Conservation (phyloP, 1,140 invertebrate genomes). For the Hylyphantes graminicola region DNA sequence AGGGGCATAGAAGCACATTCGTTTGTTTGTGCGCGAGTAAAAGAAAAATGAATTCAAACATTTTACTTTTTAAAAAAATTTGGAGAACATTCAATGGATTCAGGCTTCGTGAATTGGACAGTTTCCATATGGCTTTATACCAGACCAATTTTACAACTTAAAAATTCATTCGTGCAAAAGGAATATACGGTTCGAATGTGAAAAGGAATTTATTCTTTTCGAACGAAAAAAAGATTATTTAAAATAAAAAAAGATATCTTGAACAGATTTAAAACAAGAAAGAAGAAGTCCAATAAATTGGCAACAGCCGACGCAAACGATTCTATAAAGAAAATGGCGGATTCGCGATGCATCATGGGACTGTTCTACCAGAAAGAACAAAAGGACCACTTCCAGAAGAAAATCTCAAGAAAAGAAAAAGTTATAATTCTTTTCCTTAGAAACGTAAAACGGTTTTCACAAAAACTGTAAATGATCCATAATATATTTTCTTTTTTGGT, state of each 20-base stretch:
- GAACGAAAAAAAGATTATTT: constrained; percentile 1
- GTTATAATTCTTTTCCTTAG: constrained; percentile 36
- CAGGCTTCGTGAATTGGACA: constrained; percentile 21
- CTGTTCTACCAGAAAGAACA: constrained; percentile 39
- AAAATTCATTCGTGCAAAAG: constrained; percentile 22
- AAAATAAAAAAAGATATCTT: constrained; percentile 18
- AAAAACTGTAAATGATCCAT: constrained; percentile 55
- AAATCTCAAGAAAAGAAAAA: constrained; percentile 14
- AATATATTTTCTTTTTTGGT: constrained; percentile 33
- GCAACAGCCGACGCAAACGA: constrained; percentile 51
- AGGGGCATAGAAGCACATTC: constrained; percentile 1
- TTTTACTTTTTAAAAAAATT: constrained; percentile 3
- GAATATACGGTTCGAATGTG: constrained; percentile 17
- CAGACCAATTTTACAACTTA: constrained; percentile 46
- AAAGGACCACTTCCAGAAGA: constrained; percentile 34
- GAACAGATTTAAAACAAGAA: constrained; percentile 32
- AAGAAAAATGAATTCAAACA: constrained; percentile 13
- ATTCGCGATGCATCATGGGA: constrained; percentile 51
- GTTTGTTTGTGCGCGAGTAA: constrained; percentile 17
- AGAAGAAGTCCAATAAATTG: constrained; percentile 51
- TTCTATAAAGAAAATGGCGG: constrained; percentile 54
- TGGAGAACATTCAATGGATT: neutral
- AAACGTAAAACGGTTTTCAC: constrained; percentile 23
- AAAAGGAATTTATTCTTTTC: constrained; percentile 35
- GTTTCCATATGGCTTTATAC: constrained; percentile 56